Evolutionary conservation across 2,888 invertebrate genomes (phyloP).

Genomic region (Germaria angustata): DNA sequence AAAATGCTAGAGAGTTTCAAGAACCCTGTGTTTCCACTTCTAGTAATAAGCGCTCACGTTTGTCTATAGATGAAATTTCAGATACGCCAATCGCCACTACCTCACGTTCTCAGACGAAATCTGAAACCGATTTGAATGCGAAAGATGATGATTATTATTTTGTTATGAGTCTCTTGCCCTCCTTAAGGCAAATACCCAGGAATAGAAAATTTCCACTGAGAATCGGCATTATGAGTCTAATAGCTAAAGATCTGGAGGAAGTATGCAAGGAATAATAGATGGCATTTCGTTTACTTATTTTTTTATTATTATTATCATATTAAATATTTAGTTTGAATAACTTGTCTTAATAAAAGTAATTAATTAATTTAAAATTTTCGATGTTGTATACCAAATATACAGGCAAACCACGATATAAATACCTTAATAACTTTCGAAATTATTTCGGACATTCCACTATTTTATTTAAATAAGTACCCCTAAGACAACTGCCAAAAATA

Average conservation of each 20-base stretch:
- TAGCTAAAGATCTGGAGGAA: slow-evolving; percentile 62
- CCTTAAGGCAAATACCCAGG: slow-evolving; percentile 65
- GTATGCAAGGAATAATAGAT: slow-evolving; percentile 44
- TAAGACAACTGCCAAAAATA: too few relatives aligned
- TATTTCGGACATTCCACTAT: too few relatives aligned
- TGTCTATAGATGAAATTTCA: slow-evolving; percentile 8
- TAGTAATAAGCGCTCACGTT: background rate
- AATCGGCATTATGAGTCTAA: slow-evolving; percentile 65
- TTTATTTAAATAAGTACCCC: too few relatives aligned
- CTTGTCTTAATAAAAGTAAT: too few relatives aligned
- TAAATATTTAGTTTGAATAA: too few relatives aligned
- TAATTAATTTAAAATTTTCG: too few relatives aligned
- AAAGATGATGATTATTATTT: slow-evolving; percentile 72
- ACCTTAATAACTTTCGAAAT: too few relatives aligned
- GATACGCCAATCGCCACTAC: background rate
- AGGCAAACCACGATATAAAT: too few relatives aligned
- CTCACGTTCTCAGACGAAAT: slow-evolving; percentile 1
- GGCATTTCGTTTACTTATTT: too few relatives aligned
- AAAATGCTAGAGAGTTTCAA: slow-evolving; percentile 35
- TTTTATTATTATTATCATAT: background rate
- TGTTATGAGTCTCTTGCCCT: slow-evolving; percentile 71
- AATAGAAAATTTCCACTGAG: slow-evolving; percentile 68
- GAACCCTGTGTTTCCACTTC: slow-evolving; percentile 55
- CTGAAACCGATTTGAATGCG: slow-evolving; percentile 45
- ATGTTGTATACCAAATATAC: too few relatives aligned